These are phyloP conservation scores for Tetrapedia diversipes DNA, from an alignment of 2,888 invertebrate species.

Conservation along the genomic window DNA sequence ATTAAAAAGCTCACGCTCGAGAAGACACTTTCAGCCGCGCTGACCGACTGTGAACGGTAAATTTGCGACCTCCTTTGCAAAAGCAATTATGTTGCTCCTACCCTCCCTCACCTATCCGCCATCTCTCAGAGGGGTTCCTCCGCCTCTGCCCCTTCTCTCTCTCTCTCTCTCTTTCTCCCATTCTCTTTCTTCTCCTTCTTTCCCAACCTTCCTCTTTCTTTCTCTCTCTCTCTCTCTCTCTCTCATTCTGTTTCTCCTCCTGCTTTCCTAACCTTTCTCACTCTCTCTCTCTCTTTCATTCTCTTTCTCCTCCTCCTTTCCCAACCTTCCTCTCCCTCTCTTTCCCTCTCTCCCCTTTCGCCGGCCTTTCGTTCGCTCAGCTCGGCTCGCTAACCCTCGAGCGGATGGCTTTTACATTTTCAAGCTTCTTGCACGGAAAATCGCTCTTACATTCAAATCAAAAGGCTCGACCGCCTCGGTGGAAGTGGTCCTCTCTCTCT, in stretches of 20 bases:
- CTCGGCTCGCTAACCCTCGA: slow-evolving; percentile 48
- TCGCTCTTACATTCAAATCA: slow-evolving; percentile 75
- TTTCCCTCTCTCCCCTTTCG: slow-evolving; percentile 23
- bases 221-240: slow-evolving; percentile 1
- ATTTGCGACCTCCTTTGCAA: slow-evolving; percentile 72
- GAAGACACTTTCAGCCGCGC: slow-evolving; percentile 70
- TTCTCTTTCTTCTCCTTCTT: background rate
- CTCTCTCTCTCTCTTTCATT: slow-evolving; percentile 11
- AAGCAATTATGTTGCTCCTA: slow-evolving; percentile 70
- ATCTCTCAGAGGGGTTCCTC: too few relatives aligned
- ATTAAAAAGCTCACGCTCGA: slow-evolving; percentile 73
- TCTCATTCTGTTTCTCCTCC: slow-evolving; percentile 6
- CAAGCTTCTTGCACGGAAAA: slow-evolving; percentile 71
- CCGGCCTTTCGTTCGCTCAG: too few relatives aligned
- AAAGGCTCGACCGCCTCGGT: slow-evolving; percentile 62
- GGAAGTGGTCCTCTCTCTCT: slow-evolving; percentile 47
- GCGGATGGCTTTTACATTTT: slow-evolving; percentile 71
- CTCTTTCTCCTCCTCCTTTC: slow-evolving; percentile 4
- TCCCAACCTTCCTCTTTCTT: background rate
- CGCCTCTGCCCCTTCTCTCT: too few relatives aligned
- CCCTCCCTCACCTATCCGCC: slow-evolving; percentile 46
- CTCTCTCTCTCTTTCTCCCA: background rate
- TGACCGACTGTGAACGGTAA: slow-evolving; percentile 71
- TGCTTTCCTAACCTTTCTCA: slow-evolving; percentile 3
- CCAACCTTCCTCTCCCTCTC: slow-evolving; percentile 5